phyloP scores from a whole-genome alignment of 2,113 vertebrate genomes.

The Gymnocephalus cernua region DNA sequence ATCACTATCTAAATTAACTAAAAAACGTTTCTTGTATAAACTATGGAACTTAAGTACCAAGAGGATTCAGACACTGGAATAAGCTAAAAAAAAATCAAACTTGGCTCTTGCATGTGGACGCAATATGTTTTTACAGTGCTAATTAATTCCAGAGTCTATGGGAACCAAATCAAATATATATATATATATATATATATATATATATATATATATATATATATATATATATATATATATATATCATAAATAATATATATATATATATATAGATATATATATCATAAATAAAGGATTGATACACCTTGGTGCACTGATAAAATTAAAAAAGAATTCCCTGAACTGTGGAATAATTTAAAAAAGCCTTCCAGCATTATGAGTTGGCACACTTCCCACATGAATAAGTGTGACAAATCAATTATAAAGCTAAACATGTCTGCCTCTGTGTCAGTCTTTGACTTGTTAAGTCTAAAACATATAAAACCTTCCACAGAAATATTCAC shows the following conservation, averaged over 20 bases:
- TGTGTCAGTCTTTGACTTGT: neutral
- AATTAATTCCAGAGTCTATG: neutral
- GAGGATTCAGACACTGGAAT: too few species aligned
- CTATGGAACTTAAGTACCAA: too few species aligned
- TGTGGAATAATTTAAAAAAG: constrained; percentile 9
- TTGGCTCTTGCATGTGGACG: neutral
- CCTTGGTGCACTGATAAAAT: constrained; percentile 4
- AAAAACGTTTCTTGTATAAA: too few species aligned
- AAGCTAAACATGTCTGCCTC: constrained; percentile 12
- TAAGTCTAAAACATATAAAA: neutral
- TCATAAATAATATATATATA: neutral
- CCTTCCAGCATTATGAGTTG: constrained; percentile 19
- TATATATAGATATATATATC: neutral
- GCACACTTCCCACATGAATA: constrained; percentile 33
- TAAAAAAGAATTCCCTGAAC: constrained; percentile 21
- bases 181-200: neutral
- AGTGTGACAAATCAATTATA: constrained; percentile 29
- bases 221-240: constrained; percentile 8
- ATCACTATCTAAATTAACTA: too few species aligned
- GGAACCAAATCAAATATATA: neutral
- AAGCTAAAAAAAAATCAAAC: neutral
- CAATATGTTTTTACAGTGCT: neutral
- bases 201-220: too few species aligned
- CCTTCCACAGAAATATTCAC: neutral
- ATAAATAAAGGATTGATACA: constrained; percentile 3